These are phyloP conservation scores for Heterotilapia buettikoferi DNA, from an alignment of 2,113 vertebrate genomes.

Conservation along the genomic window DNA sequence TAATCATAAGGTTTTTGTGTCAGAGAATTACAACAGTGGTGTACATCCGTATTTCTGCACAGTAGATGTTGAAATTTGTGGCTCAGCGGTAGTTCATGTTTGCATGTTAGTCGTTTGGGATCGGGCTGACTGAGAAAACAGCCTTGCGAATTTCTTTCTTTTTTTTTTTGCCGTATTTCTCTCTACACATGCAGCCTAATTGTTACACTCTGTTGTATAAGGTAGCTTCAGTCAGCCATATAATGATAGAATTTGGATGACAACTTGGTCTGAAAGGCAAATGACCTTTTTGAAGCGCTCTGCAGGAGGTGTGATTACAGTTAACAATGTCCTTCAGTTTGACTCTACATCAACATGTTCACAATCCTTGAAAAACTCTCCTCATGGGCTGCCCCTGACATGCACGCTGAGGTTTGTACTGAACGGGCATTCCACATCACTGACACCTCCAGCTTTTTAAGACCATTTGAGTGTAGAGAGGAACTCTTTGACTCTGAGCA, in stretches of 20 bases:
- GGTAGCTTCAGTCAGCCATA: background rate
- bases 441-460: background rate
- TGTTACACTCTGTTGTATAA: background rate
- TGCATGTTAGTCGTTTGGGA: background rate
- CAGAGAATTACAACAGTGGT: conserved; percentile 5
- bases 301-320: background rate
- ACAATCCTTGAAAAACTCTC: background rate
- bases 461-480: background rate
- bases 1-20: background rate
- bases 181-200: background rate
- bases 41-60: background rate
- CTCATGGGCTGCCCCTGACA: background rate
- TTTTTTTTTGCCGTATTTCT: background rate
- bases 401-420: background rate
- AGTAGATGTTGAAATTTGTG: conserved; percentile 15
- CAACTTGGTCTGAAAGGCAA: background rate
- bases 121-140: background rate
- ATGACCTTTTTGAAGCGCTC: background rate
- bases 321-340: background rate
- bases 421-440: background rate
- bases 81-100: background rate
- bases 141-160: background rate
- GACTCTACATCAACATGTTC: background rate
- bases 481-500: background rate
- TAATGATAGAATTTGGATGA: background rate